Conservation (phyloP, 1,140 invertebrate species). For the Brachionus rubens region DNA sequence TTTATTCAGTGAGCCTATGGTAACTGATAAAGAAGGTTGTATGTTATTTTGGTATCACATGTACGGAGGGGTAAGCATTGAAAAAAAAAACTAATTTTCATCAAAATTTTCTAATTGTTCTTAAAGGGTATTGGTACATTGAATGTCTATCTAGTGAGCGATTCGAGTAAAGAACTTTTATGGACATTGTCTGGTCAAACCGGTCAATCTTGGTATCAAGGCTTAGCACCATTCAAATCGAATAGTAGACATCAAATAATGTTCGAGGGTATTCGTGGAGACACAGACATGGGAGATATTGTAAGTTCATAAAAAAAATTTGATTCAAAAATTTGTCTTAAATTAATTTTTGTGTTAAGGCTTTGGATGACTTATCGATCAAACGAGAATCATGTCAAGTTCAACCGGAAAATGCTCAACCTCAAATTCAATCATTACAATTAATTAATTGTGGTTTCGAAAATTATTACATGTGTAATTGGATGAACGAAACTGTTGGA, state of each 20-base stretch:
- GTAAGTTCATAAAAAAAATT: constrained; percentile 51
- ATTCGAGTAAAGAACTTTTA: neutral
- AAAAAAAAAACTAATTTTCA: neutral
- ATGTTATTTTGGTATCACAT: constrained; percentile 49
- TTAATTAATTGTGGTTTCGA: constrained; percentile 68
- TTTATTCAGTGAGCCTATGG: constrained; percentile 28
- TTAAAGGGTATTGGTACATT: constrained; percentile 45
- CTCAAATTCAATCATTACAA: constrained; percentile 24
- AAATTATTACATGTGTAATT: constrained; percentile 30
- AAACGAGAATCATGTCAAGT: constrained; percentile 8
- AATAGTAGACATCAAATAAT: constrained; percentile 47
- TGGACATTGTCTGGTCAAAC: constrained; percentile 26
- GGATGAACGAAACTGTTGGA: constrained; percentile 2
- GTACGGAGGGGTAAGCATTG: constrained; percentile 36
- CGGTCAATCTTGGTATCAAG: constrained; percentile 25
- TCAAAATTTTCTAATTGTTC: neutral
- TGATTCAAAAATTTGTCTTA: neutral
- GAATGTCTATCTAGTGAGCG: constrained; percentile 41
- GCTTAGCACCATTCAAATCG: constrained; percentile 25
- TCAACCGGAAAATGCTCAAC: constrained; percentile 8
- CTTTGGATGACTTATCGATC: constrained; percentile 31
- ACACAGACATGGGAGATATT: constrained; percentile 69
- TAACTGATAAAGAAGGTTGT: constrained; percentile 10
- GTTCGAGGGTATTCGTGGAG: constrained; percentile 66
- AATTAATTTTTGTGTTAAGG: constrained; percentile 8